Percentiles rank a stretch among this genome's conserved stretches.
These are phyloP conservation scores for Silurus asotus DNA, from an alignment of 2,113 vertebrate genomes.

Conservation along the genomic window DNA sequence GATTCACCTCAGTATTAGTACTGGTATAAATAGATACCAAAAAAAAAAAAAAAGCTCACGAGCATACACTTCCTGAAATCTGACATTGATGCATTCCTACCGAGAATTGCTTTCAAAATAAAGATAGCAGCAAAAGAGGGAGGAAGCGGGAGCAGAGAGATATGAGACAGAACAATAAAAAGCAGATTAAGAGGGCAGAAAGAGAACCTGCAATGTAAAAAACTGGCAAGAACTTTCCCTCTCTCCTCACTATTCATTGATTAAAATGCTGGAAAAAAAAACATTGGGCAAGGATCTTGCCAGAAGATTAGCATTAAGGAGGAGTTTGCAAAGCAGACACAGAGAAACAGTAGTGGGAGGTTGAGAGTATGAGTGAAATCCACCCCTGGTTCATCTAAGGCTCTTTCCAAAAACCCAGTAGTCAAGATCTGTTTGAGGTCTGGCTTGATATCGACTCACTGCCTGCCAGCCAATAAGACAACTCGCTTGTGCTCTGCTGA, in stretches of 20 bases:
- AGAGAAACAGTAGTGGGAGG: background rate
- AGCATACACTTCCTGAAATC: background rate
- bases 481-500: background rate
- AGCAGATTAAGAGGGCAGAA: background rate
- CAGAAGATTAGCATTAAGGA: slow-evolving; percentile 20
- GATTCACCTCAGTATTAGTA: background rate
- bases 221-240: slow-evolving; percentile 10
- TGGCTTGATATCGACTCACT: slow-evolving; percentile 29
- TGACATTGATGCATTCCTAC: background rate
- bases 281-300: slow-evolving; percentile 15
- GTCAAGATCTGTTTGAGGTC: slow-evolving; percentile 26
- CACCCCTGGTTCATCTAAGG: background rate
- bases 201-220: background rate
- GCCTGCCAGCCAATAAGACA: slow-evolving; percentile 31
- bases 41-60: background rate
- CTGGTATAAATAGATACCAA: background rate
- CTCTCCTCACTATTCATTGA: slow-evolving; percentile 8
- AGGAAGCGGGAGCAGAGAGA: background rate
- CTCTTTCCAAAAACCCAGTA: slow-evolving; percentile 19
- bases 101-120: slow-evolving; percentile 26
- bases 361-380: background rate
- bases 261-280: slow-evolving; percentile 21
- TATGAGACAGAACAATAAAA: slow-evolving; percentile 2
- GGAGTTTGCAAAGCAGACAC: background rate
- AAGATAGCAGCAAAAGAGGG: background rate